A percentile compares a stretch with the other conserved stretches of the same genome.
phyloP scores from a whole-genome alignment of 2,888 invertebrate species.

The Diploptera punctata region DNA sequence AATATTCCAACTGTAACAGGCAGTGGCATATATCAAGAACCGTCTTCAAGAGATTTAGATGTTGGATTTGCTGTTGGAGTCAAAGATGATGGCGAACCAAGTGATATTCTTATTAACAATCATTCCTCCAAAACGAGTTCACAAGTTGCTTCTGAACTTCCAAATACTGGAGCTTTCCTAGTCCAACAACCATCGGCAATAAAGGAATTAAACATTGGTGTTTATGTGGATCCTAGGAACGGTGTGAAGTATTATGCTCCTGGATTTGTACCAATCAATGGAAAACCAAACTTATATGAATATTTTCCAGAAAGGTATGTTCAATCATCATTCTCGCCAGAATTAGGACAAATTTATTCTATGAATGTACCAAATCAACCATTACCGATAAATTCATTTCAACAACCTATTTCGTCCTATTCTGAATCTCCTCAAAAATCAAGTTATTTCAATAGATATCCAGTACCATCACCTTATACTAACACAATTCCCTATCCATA shows the following conservation, averaged over 20 bases:
- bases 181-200: background rate
- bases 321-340: background rate
- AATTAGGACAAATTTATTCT: too few species aligned
- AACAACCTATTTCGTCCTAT: too few species aligned
- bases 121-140: background rate
- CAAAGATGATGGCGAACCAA: conserved; percentile 11
- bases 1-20: background rate
- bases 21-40: background rate
- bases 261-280: background rate
- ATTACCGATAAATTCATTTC: too few species aligned
- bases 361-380: too few species aligned
- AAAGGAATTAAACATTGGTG: conserved; percentile 6
- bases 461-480: too few species aligned
- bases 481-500: too few species aligned
- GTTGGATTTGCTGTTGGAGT: conserved; percentile 30
- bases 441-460: too few species aligned
- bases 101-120: background rate
- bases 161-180: background rate
- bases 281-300: background rate
- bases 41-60: conserved; percentile 28
- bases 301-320: background rate
- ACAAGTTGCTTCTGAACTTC: background rate
- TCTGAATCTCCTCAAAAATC: too few species aligned
- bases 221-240: conserved; percentile 11
- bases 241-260: background rate